These are phyloP conservation scores for Cuculus canorus DNA, from an alignment of 2,797 vertebrate species.

Conservation along the genomic window DNA sequence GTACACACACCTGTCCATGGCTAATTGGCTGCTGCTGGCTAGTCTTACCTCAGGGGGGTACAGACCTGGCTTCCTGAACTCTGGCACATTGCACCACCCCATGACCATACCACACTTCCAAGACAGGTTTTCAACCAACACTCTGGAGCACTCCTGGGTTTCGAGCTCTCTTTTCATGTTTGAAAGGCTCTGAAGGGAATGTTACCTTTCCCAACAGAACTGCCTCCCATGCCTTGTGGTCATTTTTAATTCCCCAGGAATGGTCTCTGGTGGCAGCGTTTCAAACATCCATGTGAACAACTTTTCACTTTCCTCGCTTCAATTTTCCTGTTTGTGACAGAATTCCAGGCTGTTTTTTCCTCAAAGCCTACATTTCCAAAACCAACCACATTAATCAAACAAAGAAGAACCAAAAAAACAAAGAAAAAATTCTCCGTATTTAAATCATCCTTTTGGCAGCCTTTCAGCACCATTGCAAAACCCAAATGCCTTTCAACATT, in stretches of 20 bases:
- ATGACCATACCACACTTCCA: neutral
- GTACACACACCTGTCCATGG: too few species aligned
- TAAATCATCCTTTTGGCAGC: neutral
- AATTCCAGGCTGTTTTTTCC: neutral
- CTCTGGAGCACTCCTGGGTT: neutral
- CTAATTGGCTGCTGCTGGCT: neutral
- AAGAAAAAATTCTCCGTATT: neutral
- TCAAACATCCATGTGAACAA: neutral
- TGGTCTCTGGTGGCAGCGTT: neutral
- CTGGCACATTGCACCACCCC: neutral
- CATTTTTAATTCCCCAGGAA: neutral
- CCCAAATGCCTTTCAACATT: neutral
- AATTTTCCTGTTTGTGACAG: neutral
- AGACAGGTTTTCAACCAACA: neutral
- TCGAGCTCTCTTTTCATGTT: neutral
- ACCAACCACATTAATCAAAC: neutral
- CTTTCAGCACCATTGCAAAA: neutral
- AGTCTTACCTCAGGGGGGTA: neutral
- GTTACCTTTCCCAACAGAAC: neutral
- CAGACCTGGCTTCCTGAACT: neutral
- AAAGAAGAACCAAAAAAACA: neutral
- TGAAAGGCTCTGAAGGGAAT: neutral
- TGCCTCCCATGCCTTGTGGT: neutral
- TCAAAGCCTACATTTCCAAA: neutral
- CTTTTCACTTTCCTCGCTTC: neutral